Percentiles rank a stretch among this genome's conserved stretches.
Conservation (phyloP, 2,113 vertebrate species). For the Cinclus mexicanus region DNA sequence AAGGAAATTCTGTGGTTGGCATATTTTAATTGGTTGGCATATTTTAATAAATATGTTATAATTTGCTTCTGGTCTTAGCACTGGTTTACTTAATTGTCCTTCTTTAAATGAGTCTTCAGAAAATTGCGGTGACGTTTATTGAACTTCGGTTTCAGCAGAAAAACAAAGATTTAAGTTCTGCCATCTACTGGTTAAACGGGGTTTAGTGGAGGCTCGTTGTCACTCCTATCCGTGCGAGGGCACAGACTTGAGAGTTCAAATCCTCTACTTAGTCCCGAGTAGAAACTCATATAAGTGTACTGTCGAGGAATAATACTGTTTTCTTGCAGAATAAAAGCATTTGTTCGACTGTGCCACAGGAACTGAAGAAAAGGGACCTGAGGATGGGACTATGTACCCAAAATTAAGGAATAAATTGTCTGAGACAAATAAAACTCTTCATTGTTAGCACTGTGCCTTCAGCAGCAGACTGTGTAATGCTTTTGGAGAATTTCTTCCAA, state of each 20-base stretch:
- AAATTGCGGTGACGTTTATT: not conserved
- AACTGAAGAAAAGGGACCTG: not conserved
- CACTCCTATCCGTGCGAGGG: fast-evolving
- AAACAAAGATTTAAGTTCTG: not conserved
- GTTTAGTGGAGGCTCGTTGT: fast-evolving
- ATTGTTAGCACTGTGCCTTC: not conserved
- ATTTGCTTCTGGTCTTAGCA: not conserved
- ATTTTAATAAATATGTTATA: not conserved
- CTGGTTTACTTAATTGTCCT: not conserved
- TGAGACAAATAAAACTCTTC: not conserved
- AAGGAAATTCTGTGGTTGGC: not conserved
- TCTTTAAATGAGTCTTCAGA: not conserved
- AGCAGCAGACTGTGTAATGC: not conserved
- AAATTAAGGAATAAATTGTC: not conserved
- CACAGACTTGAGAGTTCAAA: not conserved
- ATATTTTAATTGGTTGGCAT: not conserved
- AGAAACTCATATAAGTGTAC: not conserved
- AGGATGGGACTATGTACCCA: not conserved
- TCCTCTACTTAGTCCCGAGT: not conserved
- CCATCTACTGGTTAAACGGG: not conserved
- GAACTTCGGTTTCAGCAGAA: not conserved
- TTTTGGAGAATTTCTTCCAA: not conserved
- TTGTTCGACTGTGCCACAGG: not conserved
- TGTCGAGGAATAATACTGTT: not conserved
- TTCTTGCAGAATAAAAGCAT: not conserved